These are phyloP conservation scores for Petrosia ficiformis DNA, from an alignment of 37 sponge, comb jelly and placozoan species.

Conservation along the genomic window DNA sequence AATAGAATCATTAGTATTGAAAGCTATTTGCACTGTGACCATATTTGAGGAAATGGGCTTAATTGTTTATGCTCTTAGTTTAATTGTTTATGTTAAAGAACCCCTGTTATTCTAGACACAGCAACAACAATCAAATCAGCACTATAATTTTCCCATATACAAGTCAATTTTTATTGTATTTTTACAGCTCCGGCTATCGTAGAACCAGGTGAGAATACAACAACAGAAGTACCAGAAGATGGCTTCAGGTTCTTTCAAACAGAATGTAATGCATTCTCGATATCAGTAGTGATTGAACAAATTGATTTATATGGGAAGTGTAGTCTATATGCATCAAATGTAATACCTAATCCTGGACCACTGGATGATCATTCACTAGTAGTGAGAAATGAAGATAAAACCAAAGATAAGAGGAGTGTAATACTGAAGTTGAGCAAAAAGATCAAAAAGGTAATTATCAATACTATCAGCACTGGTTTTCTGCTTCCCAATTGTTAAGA, in stretches of 20 bases:
- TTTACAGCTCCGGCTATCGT: slow-evolving; percentile 74
- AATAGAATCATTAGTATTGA: too few relatives aligned
- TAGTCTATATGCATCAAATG: slow-evolving; percentile 74
- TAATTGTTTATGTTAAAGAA: too few relatives aligned
- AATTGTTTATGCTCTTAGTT: too few relatives aligned
- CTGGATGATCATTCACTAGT: slow-evolving; percentile 27
- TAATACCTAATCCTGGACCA: slow-evolving; percentile 78
- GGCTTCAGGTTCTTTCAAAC: slow-evolving; percentile 86
- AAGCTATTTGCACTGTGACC: too few relatives aligned
- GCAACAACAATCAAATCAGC: too few relatives aligned
- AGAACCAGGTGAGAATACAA: slow-evolving; percentile 74
- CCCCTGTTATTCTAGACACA: too few relatives aligned
- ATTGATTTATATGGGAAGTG: slow-evolving; percentile 67
- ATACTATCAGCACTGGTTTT: background rate
- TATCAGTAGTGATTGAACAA: slow-evolving; percentile 78
- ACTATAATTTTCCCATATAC: too few relatives aligned
- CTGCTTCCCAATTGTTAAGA: background rate
- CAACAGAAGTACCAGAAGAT: slow-evolving; percentile 68
- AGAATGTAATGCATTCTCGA: slow-evolving; percentile 63
- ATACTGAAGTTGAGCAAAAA: background rate
- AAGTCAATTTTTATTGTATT: too few relatives aligned
- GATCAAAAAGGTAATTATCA: background rate
- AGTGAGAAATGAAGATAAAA: slow-evolving; percentile 54
- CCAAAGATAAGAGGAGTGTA: background rate
- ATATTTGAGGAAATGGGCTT: too few relatives aligned